phyloP scores from a whole-genome alignment of 2,888 invertebrate genomes.

The Cerastis leucographa region DNA sequence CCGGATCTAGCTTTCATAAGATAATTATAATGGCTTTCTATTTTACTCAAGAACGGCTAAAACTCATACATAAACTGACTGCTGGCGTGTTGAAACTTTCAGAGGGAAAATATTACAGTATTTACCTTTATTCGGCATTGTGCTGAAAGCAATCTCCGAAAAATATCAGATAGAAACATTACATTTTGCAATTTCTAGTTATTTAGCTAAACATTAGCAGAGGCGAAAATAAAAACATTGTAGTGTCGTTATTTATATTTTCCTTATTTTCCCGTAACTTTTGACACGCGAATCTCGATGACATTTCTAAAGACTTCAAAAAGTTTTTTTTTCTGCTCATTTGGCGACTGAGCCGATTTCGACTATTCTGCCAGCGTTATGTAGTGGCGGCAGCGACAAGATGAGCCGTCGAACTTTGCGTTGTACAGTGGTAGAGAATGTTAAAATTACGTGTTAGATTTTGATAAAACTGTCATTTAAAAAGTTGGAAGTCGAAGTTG shows the following conservation, averaged over 20 bases:
- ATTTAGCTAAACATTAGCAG: slow-evolving; percentile 6
- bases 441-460: no score
- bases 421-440: no score
- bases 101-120: not conserved
- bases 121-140: slow-evolving; percentile 77
- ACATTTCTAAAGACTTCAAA: not conserved
- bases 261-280: slow-evolving; percentile 32
- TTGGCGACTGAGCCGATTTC: no score
- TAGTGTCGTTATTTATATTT: not conserved
- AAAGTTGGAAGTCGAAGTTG: no score
- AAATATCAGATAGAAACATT: slow-evolving; percentile 1
- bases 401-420: no score
- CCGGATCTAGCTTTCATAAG: not conserved
- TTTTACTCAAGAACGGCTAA: not conserved
- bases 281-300: slow-evolving; percentile 16
- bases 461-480: no score
- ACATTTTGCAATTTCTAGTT: not conserved
- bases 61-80: not conserved
- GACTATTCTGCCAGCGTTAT: no score
- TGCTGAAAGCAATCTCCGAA: not conserved
- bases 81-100: not conserved
- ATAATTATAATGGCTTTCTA: not conserved
- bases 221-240: slow-evolving; percentile 44
- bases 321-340: no score
- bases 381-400: no score